phyloP scores from a whole-genome alignment of 2,888 invertebrate species.

The Eupithecia pulchellata region DNA sequence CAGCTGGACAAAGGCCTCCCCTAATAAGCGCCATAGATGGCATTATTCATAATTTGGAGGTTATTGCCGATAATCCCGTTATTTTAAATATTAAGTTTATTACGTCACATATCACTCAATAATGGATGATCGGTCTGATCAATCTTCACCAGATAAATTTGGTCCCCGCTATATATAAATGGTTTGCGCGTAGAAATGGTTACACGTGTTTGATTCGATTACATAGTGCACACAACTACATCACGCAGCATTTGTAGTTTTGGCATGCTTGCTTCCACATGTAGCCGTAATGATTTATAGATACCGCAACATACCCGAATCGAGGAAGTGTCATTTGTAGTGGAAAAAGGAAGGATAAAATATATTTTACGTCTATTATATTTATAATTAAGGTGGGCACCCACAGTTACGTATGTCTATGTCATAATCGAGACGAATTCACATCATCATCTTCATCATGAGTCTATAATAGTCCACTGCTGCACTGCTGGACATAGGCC shows the following conservation, averaged over 20 bases:
- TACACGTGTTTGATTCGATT: conserved; percentile 39
- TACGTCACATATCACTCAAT: conserved; percentile 27
- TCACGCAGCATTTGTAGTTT: conserved; percentile 23
- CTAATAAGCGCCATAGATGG: too few relatives aligned
- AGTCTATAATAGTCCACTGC: too few relatives aligned
- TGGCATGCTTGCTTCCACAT: conserved; percentile 32
- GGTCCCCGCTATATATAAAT: conserved; percentile 28
- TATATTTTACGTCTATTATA: background rate
- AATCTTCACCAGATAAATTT: conserved; percentile 24
- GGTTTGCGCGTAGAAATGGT: conserved; percentile 30
- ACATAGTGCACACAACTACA: conserved; percentile 22
- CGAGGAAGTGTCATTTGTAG: background rate
- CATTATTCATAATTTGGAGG: too few relatives aligned
- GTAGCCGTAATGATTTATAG: conserved; percentile 24
- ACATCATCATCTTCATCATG: too few relatives aligned
- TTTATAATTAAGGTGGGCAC: background rate
- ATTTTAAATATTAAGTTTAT: too few relatives aligned
- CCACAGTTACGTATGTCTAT: background rate
- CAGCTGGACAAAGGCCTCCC: too few relatives aligned
- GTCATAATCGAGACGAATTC: background rate
- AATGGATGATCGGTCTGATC: too few relatives aligned
- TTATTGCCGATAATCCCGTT: too few relatives aligned
- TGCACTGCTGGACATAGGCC: too few relatives aligned
- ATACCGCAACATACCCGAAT: conserved; percentile 12
- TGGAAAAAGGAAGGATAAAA: background rate